Evolutionary conservation across 2,797 vertebrate genomes (phyloP), one percentile per base, ranked within the genome.

Genomic region (Micrastur ruficollis): DNA sequence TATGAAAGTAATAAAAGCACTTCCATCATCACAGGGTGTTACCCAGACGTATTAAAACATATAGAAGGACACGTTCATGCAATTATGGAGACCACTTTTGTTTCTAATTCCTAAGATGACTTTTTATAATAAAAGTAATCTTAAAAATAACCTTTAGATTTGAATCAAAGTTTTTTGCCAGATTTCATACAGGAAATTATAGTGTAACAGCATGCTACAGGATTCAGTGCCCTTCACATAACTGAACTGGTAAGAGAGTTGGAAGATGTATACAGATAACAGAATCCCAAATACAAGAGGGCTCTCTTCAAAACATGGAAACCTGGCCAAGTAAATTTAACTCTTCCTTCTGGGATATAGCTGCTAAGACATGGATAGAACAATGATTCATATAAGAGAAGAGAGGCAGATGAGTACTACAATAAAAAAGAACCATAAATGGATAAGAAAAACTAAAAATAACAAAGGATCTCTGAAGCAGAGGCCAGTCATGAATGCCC

Each of bases 401-500:
- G 27, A 46, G 40, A 72, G 59, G 23, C 26, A 72, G 46, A 52
- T 46, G n/a, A 47, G 19, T 75, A 36, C 18, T 50, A 32, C 44
- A 27, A 0, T 55, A 32, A 38, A 12, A n/a, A 44, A 74, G 59
- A 79, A 42, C 21, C 27, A 52, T 23, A 70, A 29, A 27, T 5
- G 21, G 31, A 11, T 75, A 38, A 59, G 21, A 31, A 75, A 63
- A 75, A 32, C 22, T 73, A 2, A 50, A 70, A 81, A 5, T 19
- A 58, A 1, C 18, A 63, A 32, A 56, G 42, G 52, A 67, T 38
- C 29, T 63, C 20, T 36, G 53, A 42, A 42, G 40, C 15, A 6
- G 8, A 63, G 31, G 14, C 34, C 31, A 29, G n/a, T 22, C 3
- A 2, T 38, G n/a, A 46, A 22, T 0, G 0, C 53, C 44, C 34